Percentiles rank a stretch among this genome's conserved stretches.
Evolutionary conservation across 2,888 invertebrate species (phyloP).

Genomic region (Neoascia interrupta): DNA sequence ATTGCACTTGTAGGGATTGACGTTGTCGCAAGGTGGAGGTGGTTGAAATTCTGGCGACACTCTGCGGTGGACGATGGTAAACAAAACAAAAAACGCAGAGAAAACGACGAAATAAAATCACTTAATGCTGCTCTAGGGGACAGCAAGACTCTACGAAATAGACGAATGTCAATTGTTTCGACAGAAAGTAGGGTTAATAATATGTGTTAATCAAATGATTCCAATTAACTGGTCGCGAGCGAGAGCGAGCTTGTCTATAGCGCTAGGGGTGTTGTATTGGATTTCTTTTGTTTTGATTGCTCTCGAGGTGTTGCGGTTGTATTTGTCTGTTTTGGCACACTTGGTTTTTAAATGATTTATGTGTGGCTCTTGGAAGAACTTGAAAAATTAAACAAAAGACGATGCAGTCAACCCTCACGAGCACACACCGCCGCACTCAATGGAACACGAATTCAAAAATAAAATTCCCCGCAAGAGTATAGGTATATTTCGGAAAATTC

Average conservation of each 20-base stretch:
- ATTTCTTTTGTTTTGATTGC: slow-evolving; percentile 41
- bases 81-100: slow-evolving; percentile 42
- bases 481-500: slow-evolving; percentile 25
- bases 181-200: too few species aligned
- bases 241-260: neutral
- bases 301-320: slow-evolving; percentile 12
- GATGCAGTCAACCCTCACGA: too few species aligned
- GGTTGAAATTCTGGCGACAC: neutral
- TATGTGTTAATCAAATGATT: slow-evolving; percentile 26
- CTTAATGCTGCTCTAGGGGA: slow-evolving; percentile 3
- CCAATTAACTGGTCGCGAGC: neutral
- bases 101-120: slow-evolving; percentile 18
- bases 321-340: slow-evolving; percentile 41
- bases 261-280: slow-evolving; percentile 4
- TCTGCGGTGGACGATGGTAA: slow-evolving; percentile 35
- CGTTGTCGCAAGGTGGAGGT: slow-evolving; percentile 33
- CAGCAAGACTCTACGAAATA: slow-evolving; percentile 20
- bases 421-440: too few species aligned
- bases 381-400: neutral
- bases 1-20: slow-evolving; percentile 68
- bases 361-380: slow-evolving; percentile 11
- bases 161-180: slow-evolving; percentile 36
- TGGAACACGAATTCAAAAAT: slow-evolving; percentile 4
- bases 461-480: neutral
- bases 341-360: slow-evolving; percentile 19